Conservation (phyloP, 2,888 invertebrate genomes). For the Aphidius colemani region DNA sequence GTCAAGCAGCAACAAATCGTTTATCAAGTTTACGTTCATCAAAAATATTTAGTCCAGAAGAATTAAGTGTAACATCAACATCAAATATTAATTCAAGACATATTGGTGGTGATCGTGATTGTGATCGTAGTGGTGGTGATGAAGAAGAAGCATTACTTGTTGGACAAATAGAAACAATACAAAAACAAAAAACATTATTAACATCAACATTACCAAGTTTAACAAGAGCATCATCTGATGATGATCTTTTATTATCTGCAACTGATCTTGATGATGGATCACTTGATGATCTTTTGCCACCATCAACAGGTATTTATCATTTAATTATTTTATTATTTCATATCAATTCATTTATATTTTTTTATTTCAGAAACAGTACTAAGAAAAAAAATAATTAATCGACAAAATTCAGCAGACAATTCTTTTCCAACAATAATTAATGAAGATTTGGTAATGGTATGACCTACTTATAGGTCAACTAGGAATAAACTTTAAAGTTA, state of each 20-base stretch:
- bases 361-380: constrained; percentile 50
- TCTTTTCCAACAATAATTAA: constrained; percentile 55
- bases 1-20: constrained; percentile 81
- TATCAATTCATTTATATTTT: constrained; percentile 23
- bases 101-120: constrained; percentile 35
- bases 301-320: constrained; percentile 47
- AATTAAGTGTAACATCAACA: constrained; percentile 57
- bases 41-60: constrained; percentile 70
- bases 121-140: constrained; percentile 62
- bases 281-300: constrained; percentile 62
- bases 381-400: constrained; percentile 54
- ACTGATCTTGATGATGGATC: constrained; percentile 80
- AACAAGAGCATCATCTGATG: constrained; percentile 84
- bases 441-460: constrained; percentile 60
- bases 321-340: no score
- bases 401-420: constrained; percentile 57
- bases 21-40: constrained; percentile 77
- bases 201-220: constrained; percentile 80
- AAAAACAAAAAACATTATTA: constrained; percentile 80
- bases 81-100: constrained; percentile 45
- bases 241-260: constrained; percentile 76
- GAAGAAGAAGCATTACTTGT: constrained; percentile 77
- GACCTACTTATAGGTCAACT: constrained; percentile 40
- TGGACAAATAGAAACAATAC: constrained; percentile 79
- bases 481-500: constrained; percentile 18